Evolutionary conservation across 92 coral and sea anemone genomes (phyloP).

Genomic region (Porites lobata): DNA sequence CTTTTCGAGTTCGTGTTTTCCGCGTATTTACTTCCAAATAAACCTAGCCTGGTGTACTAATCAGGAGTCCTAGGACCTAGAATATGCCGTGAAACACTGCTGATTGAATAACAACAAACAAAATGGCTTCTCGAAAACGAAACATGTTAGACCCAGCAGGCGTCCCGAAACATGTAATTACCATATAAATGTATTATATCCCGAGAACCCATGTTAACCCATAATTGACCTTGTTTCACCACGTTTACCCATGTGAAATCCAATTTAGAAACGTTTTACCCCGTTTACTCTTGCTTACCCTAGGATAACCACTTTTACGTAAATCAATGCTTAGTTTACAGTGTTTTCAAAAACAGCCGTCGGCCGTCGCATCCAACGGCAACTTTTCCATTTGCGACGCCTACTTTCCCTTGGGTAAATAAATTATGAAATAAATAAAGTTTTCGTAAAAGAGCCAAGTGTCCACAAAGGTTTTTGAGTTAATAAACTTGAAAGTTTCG

Average conservation of each 20-base stretch:
- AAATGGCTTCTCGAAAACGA: constrained; percentile 5
- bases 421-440: constrained; percentile 23
- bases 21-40: constrained; percentile 7
- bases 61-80: constrained; percentile 12
- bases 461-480: constrained; percentile 38
- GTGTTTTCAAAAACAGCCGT: constrained; percentile 42
- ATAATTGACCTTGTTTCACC: too few species aligned
- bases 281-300: too few species aligned
- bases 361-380: constrained; percentile 44
- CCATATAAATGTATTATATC: too few species aligned
- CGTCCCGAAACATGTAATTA: too few species aligned
- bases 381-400: constrained; percentile 42
- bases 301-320: too few species aligned
- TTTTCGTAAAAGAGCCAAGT: constrained; percentile 31
- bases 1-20: background rate
- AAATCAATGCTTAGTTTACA: constrained; percentile 1
- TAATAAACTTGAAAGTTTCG: constrained; percentile 44
- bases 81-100: constrained; percentile 4
- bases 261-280: background rate
- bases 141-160: too few species aligned
- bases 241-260: background rate
- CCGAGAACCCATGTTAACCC: too few species aligned
- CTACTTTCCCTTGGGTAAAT: constrained; percentile 41
- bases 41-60: background rate
- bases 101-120: background rate